These are phyloP conservation scores for Baccha elongata DNA, from an alignment of 2,888 invertebrate species.

Conservation along the genomic window DNA sequence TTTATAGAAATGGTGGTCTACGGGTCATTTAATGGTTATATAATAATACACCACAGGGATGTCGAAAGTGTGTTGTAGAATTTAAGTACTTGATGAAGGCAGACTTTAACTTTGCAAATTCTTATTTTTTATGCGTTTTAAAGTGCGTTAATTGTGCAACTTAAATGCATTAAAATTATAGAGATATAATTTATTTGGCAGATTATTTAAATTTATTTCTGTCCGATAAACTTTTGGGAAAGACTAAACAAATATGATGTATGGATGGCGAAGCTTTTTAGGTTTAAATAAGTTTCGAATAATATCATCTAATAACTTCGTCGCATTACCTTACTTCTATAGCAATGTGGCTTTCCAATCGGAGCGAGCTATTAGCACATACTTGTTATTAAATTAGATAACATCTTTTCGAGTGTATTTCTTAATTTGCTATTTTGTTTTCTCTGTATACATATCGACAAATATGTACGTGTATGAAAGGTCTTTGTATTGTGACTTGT, in stretches of 20 bases:
- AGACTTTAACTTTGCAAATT: no score
- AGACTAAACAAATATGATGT: no score
- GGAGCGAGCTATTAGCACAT: conserved; percentile 64
- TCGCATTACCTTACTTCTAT: no score
- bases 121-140: no score
- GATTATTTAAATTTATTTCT: no score
- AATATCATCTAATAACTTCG: no score
- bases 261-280: no score
- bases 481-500: neutral
- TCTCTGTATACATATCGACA: neutral
- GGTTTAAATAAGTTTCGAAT: no score
- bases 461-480: neutral
- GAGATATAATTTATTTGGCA: no score
- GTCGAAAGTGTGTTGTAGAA: neutral
- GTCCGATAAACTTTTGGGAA: no score
- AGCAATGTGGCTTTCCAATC: conserved; percentile 42
- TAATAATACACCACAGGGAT: neutral
- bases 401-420: conserved; percentile 47
- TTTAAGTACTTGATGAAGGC: neutral
- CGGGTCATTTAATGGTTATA: conserved; percentile 25
- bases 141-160: no score
- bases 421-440: conserved; percentile 7
- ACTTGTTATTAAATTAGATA: conserved; percentile 55
- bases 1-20: neutral
- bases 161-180: no score